Evolutionary conservation across 2,888 invertebrate genomes (phyloP).

Genomic region (Pristionchus entomophagus): DNA sequence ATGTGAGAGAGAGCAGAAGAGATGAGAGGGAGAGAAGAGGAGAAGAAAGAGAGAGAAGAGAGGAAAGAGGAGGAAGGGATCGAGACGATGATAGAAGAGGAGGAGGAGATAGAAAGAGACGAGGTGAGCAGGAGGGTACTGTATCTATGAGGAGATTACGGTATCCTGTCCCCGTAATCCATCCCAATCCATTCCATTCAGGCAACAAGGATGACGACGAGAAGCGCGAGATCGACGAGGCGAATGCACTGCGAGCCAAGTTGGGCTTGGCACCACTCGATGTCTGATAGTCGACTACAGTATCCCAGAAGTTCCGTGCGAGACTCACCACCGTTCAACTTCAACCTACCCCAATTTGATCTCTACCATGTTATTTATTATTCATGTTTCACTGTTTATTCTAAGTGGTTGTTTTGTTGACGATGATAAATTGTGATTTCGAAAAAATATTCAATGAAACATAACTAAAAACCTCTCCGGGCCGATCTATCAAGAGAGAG

Average conservation of each 20-base stretch:
- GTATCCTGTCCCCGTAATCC: no score
- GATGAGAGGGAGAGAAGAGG: constrained; percentile 33
- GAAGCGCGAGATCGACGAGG: constrained; percentile 78
- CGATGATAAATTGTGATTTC: background rate
- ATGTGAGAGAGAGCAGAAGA: constrained; percentile 30
- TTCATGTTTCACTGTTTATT: background rate
- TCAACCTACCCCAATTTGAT: background rate
- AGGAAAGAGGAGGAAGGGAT: constrained; percentile 28
- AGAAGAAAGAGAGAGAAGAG: constrained; percentile 43
- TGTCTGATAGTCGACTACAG: constrained; percentile 7
- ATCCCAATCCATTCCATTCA: constrained; percentile 46
- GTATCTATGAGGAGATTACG: background rate
- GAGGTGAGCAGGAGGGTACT: background rate
- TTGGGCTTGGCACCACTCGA: constrained; percentile 79
- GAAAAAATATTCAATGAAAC: no score
- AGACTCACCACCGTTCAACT: background rate
- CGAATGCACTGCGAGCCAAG: constrained; percentile 79
- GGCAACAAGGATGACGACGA: constrained; percentile 56
- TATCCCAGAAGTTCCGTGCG: constrained; percentile 5
- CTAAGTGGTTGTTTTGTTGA: background rate
- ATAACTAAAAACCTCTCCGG: no score
- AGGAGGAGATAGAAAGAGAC: constrained; percentile 51
- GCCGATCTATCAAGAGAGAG: no score
- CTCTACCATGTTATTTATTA: constrained; percentile 6
- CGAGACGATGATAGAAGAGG: constrained; percentile 32